Evolutionary conservation across 2,113 vertebrate genomes (phyloP).

Genomic region (Garra rufa): DNA sequence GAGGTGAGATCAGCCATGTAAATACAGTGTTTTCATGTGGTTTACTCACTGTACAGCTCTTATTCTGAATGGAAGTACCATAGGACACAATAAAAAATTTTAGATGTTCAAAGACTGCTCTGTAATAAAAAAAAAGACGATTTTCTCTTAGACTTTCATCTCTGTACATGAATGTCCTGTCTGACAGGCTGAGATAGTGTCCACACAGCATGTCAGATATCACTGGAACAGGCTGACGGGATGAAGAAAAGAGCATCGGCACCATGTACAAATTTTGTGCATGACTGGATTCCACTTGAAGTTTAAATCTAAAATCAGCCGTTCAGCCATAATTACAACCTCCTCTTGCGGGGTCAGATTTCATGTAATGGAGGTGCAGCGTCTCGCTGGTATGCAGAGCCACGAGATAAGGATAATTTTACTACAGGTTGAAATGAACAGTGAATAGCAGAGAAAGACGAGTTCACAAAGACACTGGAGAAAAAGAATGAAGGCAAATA

Average conservation of each 20-base stretch:
- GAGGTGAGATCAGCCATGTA: conserved; percentile 29
- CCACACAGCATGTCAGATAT: conserved; percentile 11
- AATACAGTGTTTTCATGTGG: conserved; percentile 14
- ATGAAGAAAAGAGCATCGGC: conserved; percentile 44
- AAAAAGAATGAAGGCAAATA: conserved; percentile 14
- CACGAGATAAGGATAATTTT: conserved; percentile 55
- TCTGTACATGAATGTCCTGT: not conserved
- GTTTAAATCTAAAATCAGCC: conserved; percentile 61
- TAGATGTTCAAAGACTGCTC: not conserved
- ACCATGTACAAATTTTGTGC: conserved; percentile 61
- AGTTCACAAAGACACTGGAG: conserved; percentile 28
- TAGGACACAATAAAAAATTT: not conserved
- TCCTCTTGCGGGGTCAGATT: conserved; percentile 47
- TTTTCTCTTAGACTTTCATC: not conserved
- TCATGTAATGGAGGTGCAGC: conserved; percentile 57
- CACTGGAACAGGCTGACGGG: conserved; percentile 3
- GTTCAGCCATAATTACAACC: conserved; percentile 62
- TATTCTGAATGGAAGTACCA: not conserved
- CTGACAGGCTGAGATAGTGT: conserved; percentile 13
- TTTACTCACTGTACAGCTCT: not conserved
- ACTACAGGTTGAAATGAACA: conserved; percentile 45
- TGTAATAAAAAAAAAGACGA: not conserved
- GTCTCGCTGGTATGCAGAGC: conserved; percentile 28
- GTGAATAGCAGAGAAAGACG: not conserved
- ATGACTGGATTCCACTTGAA: conserved; percentile 59